Percentiles rank a stretch among this genome's conserved stretches.
phyloP scores from a whole-genome alignment of 2,888 invertebrate species.

The Lasius platythorax region DNA sequence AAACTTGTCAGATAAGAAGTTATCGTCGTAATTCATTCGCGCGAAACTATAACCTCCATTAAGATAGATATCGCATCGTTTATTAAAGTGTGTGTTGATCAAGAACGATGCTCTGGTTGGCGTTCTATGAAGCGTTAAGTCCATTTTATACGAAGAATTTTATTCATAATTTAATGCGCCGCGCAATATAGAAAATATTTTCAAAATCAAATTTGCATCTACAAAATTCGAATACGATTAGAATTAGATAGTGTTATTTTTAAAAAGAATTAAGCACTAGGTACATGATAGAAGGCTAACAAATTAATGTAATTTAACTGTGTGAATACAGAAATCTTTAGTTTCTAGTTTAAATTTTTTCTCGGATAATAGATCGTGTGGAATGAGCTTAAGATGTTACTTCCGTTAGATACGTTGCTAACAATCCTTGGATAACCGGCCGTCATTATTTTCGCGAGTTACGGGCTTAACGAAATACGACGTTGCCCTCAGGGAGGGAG shows the following conservation, averaged over 20 bases:
- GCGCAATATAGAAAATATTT: not conserved
- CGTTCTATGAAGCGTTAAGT: not conserved
- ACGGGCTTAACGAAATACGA: slow-evolving; percentile 63
- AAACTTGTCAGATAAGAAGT: slow-evolving; percentile 49
- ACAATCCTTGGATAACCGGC: slow-evolving; percentile 54
- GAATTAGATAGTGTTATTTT: not conserved
- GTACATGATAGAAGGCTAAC: not conserved
- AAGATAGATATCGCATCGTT: slow-evolving; percentile 36
- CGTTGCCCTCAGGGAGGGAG: slow-evolving; percentile 52
- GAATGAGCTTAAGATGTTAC: slow-evolving; percentile 31
- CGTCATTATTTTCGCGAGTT: slow-evolving; percentile 60
- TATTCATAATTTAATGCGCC: not conserved
- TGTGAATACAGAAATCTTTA: not conserved
- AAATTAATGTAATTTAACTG: slow-evolving; percentile 4
- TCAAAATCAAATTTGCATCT: not conserved
- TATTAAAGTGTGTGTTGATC: slow-evolving; percentile 30
- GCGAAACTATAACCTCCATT: slow-evolving; percentile 12
- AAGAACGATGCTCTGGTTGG: slow-evolving; percentile 15
- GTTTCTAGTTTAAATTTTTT: not conserved
- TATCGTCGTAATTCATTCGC: slow-evolving; percentile 30
- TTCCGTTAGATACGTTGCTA: slow-evolving; percentile 29
- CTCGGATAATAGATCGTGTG: not conserved
- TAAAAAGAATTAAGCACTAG: not conserved
- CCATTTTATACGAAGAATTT: slow-evolving; percentile 1
- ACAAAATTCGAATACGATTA: not conserved